phyloP scores from a whole-genome alignment of 1,140 invertebrate genomes.

The Brachionus sp. region DNA sequence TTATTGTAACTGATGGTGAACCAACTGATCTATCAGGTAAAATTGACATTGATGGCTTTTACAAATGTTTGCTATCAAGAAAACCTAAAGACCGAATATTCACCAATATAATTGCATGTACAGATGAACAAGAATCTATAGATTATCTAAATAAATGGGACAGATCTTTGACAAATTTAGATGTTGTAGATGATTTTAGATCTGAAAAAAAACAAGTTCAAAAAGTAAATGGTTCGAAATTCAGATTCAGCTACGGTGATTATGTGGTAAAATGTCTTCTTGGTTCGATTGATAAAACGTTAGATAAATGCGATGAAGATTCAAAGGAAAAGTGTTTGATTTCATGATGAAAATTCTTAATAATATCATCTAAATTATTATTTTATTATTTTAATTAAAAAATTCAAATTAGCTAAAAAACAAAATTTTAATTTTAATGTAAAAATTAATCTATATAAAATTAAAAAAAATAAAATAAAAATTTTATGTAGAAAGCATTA shows the following conservation, averaged over 20 bases:
- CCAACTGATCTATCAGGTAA: conserved; percentile 14
- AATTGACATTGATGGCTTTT: conserved; percentile 15
- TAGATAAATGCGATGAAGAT: conserved; percentile 30
- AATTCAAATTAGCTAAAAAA: too few relatives aligned
- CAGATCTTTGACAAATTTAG: neutral
- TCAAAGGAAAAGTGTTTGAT: conserved; percentile 7
- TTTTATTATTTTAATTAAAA: too few relatives aligned
- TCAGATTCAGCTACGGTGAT: conserved; percentile 25
- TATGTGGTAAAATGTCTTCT: conserved; percentile 44
- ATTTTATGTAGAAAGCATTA: too few relatives aligned
- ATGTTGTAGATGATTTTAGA: conserved; percentile 42
- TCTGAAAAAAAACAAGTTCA: conserved; percentile 37
- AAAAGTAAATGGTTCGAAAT: conserved; percentile 15
- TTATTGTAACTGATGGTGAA: conserved; percentile 33
- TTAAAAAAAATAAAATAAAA: too few relatives aligned
- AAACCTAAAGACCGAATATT: neutral
- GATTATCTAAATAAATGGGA: conserved; percentile 45
- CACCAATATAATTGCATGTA: conserved; percentile 21
- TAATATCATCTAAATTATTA: too few relatives aligned
- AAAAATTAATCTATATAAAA: too few relatives aligned
- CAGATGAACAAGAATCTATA: conserved; percentile 27
- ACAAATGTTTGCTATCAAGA: neutral
- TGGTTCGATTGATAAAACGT: neutral
- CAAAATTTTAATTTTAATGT: too few relatives aligned
- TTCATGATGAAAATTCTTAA: neutral